Conservation (phyloP, 2,113 vertebrate species). For the Chloroceryle aenea region DNA sequence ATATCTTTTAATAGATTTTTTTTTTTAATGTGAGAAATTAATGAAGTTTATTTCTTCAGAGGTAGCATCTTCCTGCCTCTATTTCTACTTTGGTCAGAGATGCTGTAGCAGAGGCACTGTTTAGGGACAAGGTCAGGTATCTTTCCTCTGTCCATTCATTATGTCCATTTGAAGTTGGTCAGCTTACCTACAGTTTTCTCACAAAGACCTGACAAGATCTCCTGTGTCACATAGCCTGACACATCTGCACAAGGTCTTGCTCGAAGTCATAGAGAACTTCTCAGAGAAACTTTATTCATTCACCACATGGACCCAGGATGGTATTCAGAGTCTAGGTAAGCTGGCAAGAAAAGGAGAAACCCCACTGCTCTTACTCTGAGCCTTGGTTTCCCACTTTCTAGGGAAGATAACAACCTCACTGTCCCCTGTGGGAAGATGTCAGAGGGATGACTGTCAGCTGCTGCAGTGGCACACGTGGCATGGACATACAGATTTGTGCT, state of each 20-base stretch:
- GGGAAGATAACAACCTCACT: rapidly evolving
- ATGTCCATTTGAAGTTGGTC: rapidly evolving
- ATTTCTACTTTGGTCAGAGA: not conserved
- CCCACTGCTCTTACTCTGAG: not conserved
- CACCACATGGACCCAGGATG: not conserved
- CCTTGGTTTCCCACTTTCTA: not conserved
- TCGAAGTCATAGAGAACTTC: not conserved
- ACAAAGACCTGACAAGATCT: not conserved
- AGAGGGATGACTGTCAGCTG: not conserved
- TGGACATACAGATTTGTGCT: not conserved
- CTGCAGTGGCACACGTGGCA: not conserved
- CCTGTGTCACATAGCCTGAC: not conserved
- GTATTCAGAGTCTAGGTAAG: not conserved
- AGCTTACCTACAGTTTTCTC: not conserved
- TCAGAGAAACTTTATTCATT: not conserved
- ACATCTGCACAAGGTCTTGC: not conserved
- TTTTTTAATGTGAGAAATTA: not conserved
- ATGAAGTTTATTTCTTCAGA: not conserved
- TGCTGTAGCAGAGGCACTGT: rapidly evolving
- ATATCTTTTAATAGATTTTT: rapidly evolving
- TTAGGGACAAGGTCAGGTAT: not conserved
- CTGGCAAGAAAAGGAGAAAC: not conserved
- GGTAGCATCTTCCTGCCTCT: not conserved
- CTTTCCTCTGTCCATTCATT: not conserved
- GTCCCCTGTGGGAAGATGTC: rapidly evolving